Evolutionary conservation across 2,888 invertebrate species (phyloP), one percentile per base, ranked within the genome.

Genomic region (Drosophila anomelani): DNA sequence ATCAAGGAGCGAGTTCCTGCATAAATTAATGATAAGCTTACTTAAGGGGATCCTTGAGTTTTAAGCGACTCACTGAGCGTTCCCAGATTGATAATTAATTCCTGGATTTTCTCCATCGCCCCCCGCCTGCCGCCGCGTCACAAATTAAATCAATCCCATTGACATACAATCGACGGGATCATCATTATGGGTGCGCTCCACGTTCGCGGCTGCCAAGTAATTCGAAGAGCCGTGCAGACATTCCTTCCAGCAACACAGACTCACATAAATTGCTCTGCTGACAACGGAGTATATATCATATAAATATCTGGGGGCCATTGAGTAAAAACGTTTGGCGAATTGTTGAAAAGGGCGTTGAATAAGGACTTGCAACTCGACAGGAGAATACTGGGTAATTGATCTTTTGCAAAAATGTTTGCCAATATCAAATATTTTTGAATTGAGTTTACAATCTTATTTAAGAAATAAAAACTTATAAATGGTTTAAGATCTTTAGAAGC

Each of bases 301-400:
- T 57, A 61, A 75, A 68, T 57, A 68, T 75, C 74, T 61, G 15
- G 60, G 41, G 74, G 74, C 57, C 75, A 58, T 54, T 44, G 54
- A 47, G 61, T 15, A 74, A 43, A 29, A 39, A 43, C 53, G 36
- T 44, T 53, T 53, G 46, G 1, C 6, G n/a, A 41, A 34, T 26
- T 56, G 23, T 13, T 4, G 13, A 46, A 20, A 38, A 23, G 43
- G 51, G 63, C 12, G 2, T 2, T 4, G 32, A 23, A 3, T 15
- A 6, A 23, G 12, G 15, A 9, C 41, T 26, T 10, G 20, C 34
- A 32, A n/a, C 29, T 57, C 72, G 64, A 72, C 57, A 20, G 8
- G 8, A 46, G 15, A 38, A 57, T 64, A 46, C 41, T 38, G 32
- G 36, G 15, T 9, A 56, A 0, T 15, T 15, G 5, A 13, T 20